Evolutionary conservation across 2,888 invertebrate genomes (phyloP).

Genomic region (Dioctria linearis): DNA sequence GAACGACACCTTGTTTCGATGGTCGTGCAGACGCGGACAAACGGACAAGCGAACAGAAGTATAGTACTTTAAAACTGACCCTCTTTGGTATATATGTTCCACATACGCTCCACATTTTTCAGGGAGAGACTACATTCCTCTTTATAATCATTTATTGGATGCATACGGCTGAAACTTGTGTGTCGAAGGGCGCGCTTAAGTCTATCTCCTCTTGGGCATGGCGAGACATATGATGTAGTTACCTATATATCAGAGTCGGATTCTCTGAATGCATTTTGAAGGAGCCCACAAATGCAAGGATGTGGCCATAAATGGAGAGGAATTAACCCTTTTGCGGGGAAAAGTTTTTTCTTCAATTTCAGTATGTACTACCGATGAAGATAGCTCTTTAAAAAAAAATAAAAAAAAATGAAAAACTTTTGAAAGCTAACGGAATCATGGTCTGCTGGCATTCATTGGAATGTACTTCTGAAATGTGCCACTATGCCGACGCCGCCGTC

Average conservation of each 20-base stretch:
- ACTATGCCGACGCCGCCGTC: constrained; percentile 24
- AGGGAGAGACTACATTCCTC: constrained; percentile 18
- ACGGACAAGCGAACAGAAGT: constrained; percentile 29
- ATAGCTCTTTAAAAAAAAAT: constrained; percentile 3
- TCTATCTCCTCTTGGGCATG: constrained; percentile 25
- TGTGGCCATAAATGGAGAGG: constrained; percentile 40
- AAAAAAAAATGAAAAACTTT: constrained; percentile 24
- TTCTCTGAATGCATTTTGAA: constrained; percentile 3
- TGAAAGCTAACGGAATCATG: constrained; percentile 38
- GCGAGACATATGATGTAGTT: not conserved
- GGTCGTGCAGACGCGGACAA: constrained; percentile 49
- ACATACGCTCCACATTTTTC: constrained; percentile 29
- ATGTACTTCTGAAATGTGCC: constrained; percentile 30
- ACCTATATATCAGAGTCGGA: too few species aligned
- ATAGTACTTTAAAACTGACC: constrained; percentile 35
- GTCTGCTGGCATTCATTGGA: constrained; percentile 44
- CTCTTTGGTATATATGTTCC: not conserved
- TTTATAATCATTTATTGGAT: constrained; percentile 23
- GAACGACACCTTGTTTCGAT: constrained; percentile 61
- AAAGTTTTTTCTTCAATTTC: constrained; percentile 27
- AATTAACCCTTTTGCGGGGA: constrained; percentile 40
- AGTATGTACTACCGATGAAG: not conserved
- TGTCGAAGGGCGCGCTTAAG: constrained; percentile 22
- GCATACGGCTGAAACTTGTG: constrained; percentile 2
- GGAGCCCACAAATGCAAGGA: constrained; percentile 36